phyloP scores from a whole-genome alignment of 2,113 vertebrate species.

The Halcyon senegalensis region DNA sequence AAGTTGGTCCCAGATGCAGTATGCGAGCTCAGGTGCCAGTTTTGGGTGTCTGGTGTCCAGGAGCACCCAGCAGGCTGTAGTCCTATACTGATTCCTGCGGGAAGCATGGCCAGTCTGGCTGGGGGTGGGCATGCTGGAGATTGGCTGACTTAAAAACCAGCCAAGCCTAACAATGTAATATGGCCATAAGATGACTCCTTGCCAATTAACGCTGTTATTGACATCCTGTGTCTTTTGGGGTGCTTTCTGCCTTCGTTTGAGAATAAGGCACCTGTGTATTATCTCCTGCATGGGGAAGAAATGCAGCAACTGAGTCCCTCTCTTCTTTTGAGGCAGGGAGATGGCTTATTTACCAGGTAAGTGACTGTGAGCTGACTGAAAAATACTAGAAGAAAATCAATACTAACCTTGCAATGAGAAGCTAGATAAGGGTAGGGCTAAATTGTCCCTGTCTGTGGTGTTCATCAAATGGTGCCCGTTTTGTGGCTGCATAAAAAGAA shows the following conservation, averaged over 20 bases:
- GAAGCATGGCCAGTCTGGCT: background rate
- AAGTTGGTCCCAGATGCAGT: background rate
- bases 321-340: background rate
- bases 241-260: background rate
- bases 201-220: background rate
- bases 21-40: background rate
- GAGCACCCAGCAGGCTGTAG: background rate
- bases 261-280: background rate
- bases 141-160: background rate
- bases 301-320: background rate
- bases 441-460: background rate
- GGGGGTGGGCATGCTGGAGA: background rate
- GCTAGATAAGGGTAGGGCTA: background rate
- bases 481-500: background rate
- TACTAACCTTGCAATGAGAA: conserved; percentile 26
- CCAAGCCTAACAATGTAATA: background rate
- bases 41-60: background rate
- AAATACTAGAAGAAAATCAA: conserved; percentile 1
- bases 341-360: background rate
- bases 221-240: background rate
- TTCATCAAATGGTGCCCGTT: conserved; percentile 1
- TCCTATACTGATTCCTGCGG: accelerated
- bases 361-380: background rate
- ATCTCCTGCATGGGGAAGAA: background rate
- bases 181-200: background rate